A percentile compares a stretch with the other conserved stretches of the same genome.
These are phyloP conservation scores for Seladonia tumulorum DNA, from an alignment of 2,888 invertebrate species.

Conservation along the genomic window DNA sequence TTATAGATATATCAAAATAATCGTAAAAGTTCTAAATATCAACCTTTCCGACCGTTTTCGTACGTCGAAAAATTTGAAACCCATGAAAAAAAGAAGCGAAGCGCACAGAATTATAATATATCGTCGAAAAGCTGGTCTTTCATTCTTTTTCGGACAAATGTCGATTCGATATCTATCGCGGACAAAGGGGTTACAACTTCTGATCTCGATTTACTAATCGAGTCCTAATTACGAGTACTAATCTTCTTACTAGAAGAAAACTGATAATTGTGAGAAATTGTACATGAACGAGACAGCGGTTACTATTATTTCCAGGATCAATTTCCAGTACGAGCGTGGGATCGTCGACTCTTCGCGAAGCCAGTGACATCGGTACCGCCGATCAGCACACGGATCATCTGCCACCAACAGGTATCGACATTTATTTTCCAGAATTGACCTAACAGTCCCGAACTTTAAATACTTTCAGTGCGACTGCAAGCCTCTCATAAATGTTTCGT, in stretches of 20 bases:
- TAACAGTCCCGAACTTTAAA: constrained; percentile 52
- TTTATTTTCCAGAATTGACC: constrained; percentile 46
- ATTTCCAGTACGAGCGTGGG: constrained; percentile 80
- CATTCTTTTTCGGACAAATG: background rate
- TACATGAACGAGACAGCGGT: background rate
- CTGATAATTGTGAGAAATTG: background rate
- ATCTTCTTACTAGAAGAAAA: too few species aligned
- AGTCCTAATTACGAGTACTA: too few species aligned
- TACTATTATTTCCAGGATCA: constrained; percentile 74
- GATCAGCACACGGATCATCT: constrained; percentile 76
- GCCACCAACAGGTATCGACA: constrained; percentile 77
- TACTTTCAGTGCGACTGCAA: constrained; percentile 68
- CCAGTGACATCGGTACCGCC: constrained; percentile 71
- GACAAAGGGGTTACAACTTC: too few species aligned
- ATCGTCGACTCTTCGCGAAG: constrained; percentile 79
- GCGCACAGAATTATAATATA: background rate
- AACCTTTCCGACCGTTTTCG: background rate
- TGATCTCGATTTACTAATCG: too few species aligned
- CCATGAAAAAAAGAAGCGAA: background rate
- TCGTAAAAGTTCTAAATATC: background rate
- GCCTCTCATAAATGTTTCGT: constrained; percentile 70
- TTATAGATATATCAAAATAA: background rate
- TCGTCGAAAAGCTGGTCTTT: background rate
- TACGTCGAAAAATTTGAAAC: background rate
- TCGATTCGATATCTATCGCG: background rate